Percentiles rank a stretch among this genome's conserved stretches.
These are phyloP conservation scores for Falco novaeseelandiae DNA, from an alignment of 2,797 vertebrate genomes.

Conservation along the genomic window DNA sequence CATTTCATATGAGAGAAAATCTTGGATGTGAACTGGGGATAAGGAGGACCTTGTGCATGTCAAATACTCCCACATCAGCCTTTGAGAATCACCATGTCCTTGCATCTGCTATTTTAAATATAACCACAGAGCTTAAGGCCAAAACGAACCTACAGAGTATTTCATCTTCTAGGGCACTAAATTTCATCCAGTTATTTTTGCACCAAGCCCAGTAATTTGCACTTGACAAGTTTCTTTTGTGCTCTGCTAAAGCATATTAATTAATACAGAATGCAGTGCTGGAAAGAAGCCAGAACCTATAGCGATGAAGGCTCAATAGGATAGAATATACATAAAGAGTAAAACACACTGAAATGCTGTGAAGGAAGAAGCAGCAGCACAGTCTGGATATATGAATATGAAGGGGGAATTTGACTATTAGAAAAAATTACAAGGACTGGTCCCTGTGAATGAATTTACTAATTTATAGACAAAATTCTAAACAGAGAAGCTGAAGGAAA, in stretches of 20 bases:
- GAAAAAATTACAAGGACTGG: neutral
- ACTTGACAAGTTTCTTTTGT: neutral
- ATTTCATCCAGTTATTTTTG: neutral
- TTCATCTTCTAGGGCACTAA: neutral
- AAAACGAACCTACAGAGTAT: neutral
- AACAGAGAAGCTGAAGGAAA: neutral
- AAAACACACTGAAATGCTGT: neutral
- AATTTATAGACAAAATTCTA: neutral
- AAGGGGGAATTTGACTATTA: neutral
- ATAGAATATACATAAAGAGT: neutral
- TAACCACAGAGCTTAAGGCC: neutral
- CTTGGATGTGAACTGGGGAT: neutral
- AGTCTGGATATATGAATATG: fast-evolving
- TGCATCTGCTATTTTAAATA: neutral
- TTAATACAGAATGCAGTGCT: neutral
- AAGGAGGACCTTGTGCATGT: neutral
- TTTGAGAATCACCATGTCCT: neutral
- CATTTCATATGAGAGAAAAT: neutral
- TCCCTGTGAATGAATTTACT: neutral
- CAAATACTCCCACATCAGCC: neutral
- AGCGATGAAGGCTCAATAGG: neutral
- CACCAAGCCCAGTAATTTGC: neutral
- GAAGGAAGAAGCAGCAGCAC: neutral
- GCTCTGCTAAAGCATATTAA: neutral
- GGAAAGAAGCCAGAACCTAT: neutral